A percentile compares a stretch with the other conserved stretches of the same genome.
phyloP scores from a whole-genome alignment of 2,797 vertebrate genomes.

The Myotis findleyi region DNA sequence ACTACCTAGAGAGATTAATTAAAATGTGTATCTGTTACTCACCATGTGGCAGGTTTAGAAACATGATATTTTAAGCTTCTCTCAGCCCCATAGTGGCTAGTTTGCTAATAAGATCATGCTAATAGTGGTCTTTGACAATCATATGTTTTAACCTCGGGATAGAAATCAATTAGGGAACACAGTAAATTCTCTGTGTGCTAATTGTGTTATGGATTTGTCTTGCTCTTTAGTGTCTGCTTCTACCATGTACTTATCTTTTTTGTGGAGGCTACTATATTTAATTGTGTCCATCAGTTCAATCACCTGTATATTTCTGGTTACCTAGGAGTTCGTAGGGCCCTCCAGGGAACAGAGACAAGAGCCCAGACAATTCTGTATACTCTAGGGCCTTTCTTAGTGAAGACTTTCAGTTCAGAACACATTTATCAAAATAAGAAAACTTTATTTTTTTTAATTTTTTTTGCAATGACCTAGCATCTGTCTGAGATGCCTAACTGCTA shows the following conservation, averaged over 20 bases:
- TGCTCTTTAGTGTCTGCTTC: neutral
- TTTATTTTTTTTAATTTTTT: neutral
- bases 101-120: neutral
- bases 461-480: neutral
- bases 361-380: neutral
- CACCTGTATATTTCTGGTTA: neutral
- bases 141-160: neutral
- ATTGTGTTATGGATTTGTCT: neutral
- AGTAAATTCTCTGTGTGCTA: neutral
- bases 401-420: neutral
- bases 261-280: neutral
- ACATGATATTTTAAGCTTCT: neutral
- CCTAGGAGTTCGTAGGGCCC: neutral
- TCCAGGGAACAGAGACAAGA: neutral
- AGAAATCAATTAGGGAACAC: neutral
- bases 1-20: neutral
- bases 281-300: neutral
- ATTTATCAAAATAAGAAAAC: constrained; percentile 20
- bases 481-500: neutral
- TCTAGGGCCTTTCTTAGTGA: neutral
- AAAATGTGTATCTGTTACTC: neutral
- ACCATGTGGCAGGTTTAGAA: neutral
- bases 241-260: neutral
- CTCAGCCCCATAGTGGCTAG: neutral
- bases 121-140: neutral